Percentiles rank a stretch among this genome's conserved stretches.
phyloP scores from a whole-genome alignment of 2,888 invertebrate species.

The Caenorhabditis panamensis region DNA sequence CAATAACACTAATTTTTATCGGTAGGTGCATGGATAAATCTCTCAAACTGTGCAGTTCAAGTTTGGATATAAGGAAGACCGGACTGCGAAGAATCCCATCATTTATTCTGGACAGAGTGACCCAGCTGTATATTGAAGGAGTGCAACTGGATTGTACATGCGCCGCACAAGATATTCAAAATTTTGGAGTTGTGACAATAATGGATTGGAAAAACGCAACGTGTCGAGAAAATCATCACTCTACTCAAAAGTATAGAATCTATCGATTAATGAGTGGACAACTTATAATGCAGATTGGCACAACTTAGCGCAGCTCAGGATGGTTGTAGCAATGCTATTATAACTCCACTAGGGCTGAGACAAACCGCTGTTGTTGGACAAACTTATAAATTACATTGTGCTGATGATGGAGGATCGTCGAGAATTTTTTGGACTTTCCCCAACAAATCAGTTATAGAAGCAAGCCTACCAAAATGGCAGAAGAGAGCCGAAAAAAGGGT shows the following conservation, averaged over 20 bases:
- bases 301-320: constrained; percentile 38
- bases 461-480: constrained; percentile 26
- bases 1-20: constrained; percentile 50
- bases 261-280: no score
- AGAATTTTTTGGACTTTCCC: constrained; percentile 59
- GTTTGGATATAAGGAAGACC: constrained; percentile 41
- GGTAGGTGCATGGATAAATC: no score
- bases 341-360: constrained; percentile 45
- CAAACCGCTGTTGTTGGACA: constrained; percentile 56
- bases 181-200: constrained; percentile 57
- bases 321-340: constrained; percentile 49
- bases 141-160: constrained; percentile 61
- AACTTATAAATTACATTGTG: constrained; percentile 58
- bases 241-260: constrained; percentile 45
- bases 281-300: constrained; percentile 4
- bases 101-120: constrained; percentile 29
- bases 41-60: constrained; percentile 11
- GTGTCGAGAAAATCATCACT: constrained; percentile 53
- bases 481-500: constrained; percentile 24
- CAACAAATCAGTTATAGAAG: constrained; percentile 27
- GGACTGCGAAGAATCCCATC: constrained; percentile 42
- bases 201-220: constrained; percentile 63
- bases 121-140: constrained; percentile 31
- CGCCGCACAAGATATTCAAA: constrained; percentile 33
- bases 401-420: constrained; percentile 29